Conservation (phyloP, 2,888 invertebrate species). For the Rhagium mordax region DNA sequence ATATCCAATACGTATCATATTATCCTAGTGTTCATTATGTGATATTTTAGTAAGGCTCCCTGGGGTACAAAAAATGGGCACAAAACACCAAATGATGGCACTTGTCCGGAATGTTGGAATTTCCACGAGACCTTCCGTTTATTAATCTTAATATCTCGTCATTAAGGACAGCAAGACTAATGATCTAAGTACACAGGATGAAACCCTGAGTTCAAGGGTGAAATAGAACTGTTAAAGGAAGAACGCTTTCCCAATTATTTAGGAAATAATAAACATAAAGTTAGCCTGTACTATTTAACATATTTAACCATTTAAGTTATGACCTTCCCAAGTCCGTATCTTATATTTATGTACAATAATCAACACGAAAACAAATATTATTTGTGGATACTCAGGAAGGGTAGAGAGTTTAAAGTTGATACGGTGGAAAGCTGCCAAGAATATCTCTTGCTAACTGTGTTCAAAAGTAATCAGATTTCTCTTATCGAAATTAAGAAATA, state of each 20-base stretch:
- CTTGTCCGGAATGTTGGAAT: background rate
- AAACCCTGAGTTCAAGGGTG: slow-evolving; percentile 5
- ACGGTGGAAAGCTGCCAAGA: too few relatives aligned
- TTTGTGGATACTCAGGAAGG: too few relatives aligned
- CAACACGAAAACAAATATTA: too few relatives aligned
- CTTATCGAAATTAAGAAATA: too few relatives aligned
- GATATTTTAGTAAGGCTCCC: background rate
- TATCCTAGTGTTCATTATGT: background rate
- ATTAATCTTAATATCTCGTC: slow-evolving; percentile 14
- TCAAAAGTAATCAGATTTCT: too few relatives aligned
- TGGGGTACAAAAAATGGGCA: background rate
- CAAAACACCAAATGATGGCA: background rate
- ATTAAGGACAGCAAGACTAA: slow-evolving; percentile 13
- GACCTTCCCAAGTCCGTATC: too few relatives aligned
- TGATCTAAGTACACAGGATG: background rate
- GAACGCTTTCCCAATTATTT: background rate
- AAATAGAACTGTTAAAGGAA: background rate
- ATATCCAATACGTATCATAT: background rate
- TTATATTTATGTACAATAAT: too few relatives aligned
- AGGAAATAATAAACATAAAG: background rate
- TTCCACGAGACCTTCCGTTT: slow-evolving; percentile 6
- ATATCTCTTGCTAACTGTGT: too few relatives aligned
- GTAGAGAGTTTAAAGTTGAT: too few relatives aligned
- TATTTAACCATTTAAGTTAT: too few relatives aligned
- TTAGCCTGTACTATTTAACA: background rate